These are phyloP conservation scores for Tillus elongatus DNA, from an alignment of 2,888 invertebrate genomes.

Conservation along the genomic window DNA sequence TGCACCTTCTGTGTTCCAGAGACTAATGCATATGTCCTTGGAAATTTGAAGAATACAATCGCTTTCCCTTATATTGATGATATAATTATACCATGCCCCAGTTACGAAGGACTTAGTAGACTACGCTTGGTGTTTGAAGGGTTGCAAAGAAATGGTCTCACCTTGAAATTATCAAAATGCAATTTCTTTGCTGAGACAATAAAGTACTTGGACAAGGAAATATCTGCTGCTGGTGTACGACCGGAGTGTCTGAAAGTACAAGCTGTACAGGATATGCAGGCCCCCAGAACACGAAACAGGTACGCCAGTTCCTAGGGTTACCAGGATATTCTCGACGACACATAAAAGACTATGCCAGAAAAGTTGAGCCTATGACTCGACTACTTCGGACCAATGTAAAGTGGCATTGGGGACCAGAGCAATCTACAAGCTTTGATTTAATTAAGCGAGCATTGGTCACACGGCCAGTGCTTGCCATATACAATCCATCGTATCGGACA, in stretches of 20 bases:
- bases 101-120: constrained; percentile 5
- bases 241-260: constrained; percentile 19
- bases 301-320: constrained; percentile 1
- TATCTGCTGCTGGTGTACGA: constrained; percentile 18
- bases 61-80: constrained; percentile 5
- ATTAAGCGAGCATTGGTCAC: too few species aligned
- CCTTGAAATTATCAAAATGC: constrained; percentile 19
- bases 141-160: not conserved
- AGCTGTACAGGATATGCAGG: constrained; percentile 17
- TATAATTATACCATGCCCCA: not conserved
- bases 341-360: too few species aligned
- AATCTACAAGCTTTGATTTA: too few species aligned
- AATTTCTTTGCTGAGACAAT: constrained; percentile 17
- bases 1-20: constrained; percentile 28
- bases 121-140: constrained; percentile 9
- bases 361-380: too few species aligned
- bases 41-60: constrained; percentile 13
- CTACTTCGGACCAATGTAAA: too few species aligned
- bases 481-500: too few species aligned
- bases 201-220: constrained; percentile 20
- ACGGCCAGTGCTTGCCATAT: too few species aligned
- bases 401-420: too few species aligned
- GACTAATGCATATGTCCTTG: constrained; percentile 24
- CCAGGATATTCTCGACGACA: too few species aligned
- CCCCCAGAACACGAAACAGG: not conserved